Percentiles rank a stretch among this genome's conserved stretches.
Evolutionary conservation across 2,888 invertebrate species (phyloP).

Genomic region (Phaedon cochleariae): DNA sequence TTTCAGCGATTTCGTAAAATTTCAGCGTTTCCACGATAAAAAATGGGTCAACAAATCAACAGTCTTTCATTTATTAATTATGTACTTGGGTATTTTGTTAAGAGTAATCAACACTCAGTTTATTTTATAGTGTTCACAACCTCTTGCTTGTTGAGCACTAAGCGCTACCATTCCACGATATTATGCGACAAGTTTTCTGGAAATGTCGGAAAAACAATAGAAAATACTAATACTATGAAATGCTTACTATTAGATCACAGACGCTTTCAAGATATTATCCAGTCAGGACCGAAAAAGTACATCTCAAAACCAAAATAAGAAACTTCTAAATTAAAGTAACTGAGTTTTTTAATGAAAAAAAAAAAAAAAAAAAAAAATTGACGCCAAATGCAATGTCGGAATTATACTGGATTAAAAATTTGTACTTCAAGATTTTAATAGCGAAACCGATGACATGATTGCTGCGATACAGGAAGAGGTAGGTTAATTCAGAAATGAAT

Average conservation of each 20-base stretch:
- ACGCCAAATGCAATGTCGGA: no score
- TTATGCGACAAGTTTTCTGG: slow-evolving; percentile 45
- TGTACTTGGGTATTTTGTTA: slow-evolving; percentile 26
- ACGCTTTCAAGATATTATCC: slow-evolving; percentile 41
- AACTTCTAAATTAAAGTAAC: neutral
- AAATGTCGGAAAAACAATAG: slow-evolving; percentile 27
- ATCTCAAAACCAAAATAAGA: neutral
- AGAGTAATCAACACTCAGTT: slow-evolving; percentile 40
- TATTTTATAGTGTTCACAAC: slow-evolving; percentile 55
- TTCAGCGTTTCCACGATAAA: slow-evolving; percentile 37
- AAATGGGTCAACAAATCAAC: slow-evolving; percentile 52
- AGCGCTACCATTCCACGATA: slow-evolving; percentile 47
- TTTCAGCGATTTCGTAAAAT: no score
- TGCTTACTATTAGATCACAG: slow-evolving; percentile 54
- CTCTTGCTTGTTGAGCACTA: slow-evolving; percentile 54
- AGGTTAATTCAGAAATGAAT: no score
- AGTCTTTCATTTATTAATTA: slow-evolving; percentile 50
- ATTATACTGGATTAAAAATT: no score
- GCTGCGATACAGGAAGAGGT: no score
- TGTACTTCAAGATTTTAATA: no score
- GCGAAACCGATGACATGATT: no score
- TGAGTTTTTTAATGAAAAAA: no score
- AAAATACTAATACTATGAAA: slow-evolving; percentile 47
- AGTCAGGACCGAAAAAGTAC: slow-evolving; percentile 24
- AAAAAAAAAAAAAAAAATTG: no score